Conservation (phyloP, 2,113 vertebrate genomes). For the Lanius collurio region DNA sequence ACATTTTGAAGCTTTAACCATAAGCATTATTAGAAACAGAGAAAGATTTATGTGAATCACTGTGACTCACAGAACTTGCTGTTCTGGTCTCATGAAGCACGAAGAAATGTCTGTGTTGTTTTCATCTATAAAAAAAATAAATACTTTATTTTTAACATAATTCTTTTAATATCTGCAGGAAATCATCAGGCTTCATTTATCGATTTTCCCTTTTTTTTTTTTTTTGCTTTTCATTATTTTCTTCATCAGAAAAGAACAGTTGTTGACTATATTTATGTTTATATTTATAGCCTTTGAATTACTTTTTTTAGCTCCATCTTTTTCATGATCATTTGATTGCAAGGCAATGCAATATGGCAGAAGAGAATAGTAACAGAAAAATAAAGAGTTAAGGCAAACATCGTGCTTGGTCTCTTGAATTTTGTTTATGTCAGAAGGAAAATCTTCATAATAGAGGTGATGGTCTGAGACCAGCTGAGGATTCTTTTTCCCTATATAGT, state of each 20-base stretch:
- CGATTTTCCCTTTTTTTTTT: not conserved
- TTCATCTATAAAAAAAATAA: not conserved
- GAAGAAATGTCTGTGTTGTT: not conserved
- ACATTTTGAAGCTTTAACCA: not conserved
- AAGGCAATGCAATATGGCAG: not conserved
- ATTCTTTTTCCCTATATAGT: not conserved
- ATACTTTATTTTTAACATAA: not conserved
- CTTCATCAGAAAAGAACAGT: not conserved
- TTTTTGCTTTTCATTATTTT: not conserved
- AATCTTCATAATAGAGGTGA: not conserved
- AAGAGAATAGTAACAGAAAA: not conserved
- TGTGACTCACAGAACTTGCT: not conserved
- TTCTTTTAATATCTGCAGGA: not conserved
- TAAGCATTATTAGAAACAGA: not conserved
- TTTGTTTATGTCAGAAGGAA: not conserved
- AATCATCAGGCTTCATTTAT: not conserved
- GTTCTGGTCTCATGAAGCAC: not conserved
- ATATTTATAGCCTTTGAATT: not conserved
- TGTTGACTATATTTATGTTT: not conserved
- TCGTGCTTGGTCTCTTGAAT: not conserved
- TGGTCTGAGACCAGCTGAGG: not conserved
- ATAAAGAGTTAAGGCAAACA: not conserved
- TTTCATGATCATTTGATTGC: not conserved
- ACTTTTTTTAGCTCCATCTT: not conserved
- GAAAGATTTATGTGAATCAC: not conserved